These are phyloP conservation scores for Hylaea fasciaria DNA, from an alignment of 2,888 invertebrate species.

Conservation along the genomic window DNA sequence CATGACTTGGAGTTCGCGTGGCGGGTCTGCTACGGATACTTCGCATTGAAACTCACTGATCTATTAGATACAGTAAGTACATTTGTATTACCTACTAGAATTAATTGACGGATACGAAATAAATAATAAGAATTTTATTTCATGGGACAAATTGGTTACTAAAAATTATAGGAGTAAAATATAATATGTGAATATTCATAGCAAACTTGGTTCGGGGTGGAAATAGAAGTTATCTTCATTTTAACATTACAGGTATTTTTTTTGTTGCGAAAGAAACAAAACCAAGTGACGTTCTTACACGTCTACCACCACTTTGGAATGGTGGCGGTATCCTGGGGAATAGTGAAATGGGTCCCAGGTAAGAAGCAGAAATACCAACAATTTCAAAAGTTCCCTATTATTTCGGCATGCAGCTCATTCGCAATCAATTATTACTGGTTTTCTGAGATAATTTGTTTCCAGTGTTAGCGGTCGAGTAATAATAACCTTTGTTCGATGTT, in stretches of 20 bases:
- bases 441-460: too few species aligned
- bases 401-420: too few species aligned
- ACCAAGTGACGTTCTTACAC: conserved; percentile 93
- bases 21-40: conserved; percentile 87
- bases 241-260: conserved; percentile 87
- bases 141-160: too few species aligned
- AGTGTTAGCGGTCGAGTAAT: too few species aligned
- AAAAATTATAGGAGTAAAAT: too few species aligned
- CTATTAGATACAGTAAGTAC: conserved; percentile 88
- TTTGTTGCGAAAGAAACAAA: conserved; percentile 92
- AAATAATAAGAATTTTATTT: too few species aligned
- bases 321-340: conserved; percentile 88
- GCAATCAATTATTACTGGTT: too few species aligned
- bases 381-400: neutral
- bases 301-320: conserved; percentile 93
- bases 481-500: neutral
- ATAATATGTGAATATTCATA: too few species aligned
- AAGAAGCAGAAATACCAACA: too few species aligned
- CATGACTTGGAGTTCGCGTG: conserved; percentile 84
- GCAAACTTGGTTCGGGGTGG: too few species aligned
- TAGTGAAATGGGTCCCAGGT: conserved; percentile 88
- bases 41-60: conserved; percentile 89
- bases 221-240: neutral
- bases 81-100: conserved; percentile 21
- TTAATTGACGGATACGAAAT: too few species aligned